Base-by-base conservation (phyloP, 2,113 vertebrate genomes). In the Vulpes vulpes region DNA sequence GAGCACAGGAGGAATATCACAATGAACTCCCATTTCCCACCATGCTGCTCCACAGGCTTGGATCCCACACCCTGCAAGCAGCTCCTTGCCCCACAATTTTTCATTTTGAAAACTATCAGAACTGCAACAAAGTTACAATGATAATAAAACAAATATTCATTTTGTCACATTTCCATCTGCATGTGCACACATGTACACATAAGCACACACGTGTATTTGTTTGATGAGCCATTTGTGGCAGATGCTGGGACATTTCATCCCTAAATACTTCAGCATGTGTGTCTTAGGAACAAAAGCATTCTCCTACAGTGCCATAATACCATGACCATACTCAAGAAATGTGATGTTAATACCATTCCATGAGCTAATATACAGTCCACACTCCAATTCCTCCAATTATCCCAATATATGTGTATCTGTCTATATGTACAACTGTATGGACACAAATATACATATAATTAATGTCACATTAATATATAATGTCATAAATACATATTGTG, bases 41-140 rank as follows among this genome's bases (percentile, higher is more conserved):
- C 10, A n/a, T 53, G 43, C 16, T 27, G 20, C 27, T 43, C 43
- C 62, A 17, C 12, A 2, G 78, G 5, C 43, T 93, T 49, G 12
- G 2, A 1, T n/a, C 11, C 38, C 23, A n/a, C 1, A 11, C 10
- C 30, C 19, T 79, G 20, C 32, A 12, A 15, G 9, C 81, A 88
- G 22, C 16, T 3, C 43, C 62, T 73, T 0, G 10, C 22, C 20
- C 53, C 51, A 20, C 30, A n/a, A 64, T 5, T 80, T 59, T 76
- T 57, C n/a, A 65, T 71, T 94, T 73, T 86, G 32, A 53, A 90
- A 97, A 43, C 8, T 60, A 49, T 87, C 38, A 67, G 83, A 35
- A 7, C 51, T 76, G 12, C 0, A n/a, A 20, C 79, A 92, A 73
- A 53, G 32, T 30, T 74, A 25, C 30, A 84, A n/a, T 49, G 14